Evolutionary conservation across 2,888 invertebrate species (phyloP).

Genomic region (Acanthococcus lagerstroemiae): DNA sequence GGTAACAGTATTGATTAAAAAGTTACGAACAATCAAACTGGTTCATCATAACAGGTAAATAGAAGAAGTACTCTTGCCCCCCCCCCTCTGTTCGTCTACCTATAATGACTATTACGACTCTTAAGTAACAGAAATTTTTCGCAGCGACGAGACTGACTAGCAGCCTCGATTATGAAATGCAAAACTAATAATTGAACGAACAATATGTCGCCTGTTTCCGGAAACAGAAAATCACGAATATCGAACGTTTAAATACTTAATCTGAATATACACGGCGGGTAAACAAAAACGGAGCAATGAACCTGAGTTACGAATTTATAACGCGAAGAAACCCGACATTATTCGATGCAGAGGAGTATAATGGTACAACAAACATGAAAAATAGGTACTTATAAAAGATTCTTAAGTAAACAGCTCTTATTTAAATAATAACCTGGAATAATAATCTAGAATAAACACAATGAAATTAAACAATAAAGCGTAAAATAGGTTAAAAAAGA

Average conservation of each 20-base stretch:
- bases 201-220: not conserved
- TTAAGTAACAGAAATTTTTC: too few species aligned
- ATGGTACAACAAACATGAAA: not conserved
- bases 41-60: too few species aligned
- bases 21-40: too few species aligned
- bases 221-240: not conserved
- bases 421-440: conserved; percentile 27
- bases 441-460: conserved; percentile 24
- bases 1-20: too few species aligned
- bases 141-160: too few species aligned
- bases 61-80: too few species aligned
- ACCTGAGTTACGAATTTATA: not conserved
- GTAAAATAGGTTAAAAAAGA: conserved; percentile 26
- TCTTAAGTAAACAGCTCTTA: conserved; percentile 15
- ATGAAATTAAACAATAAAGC: conserved; percentile 21
- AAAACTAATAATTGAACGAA: too few species aligned
- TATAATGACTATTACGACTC: too few species aligned
- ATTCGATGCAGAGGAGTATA: conserved; percentile 1
- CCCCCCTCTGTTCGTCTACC: too few species aligned
- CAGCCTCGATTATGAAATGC: too few species aligned
- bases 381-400: conserved; percentile 16
- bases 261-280: not conserved
- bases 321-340: not conserved
- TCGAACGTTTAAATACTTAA: conserved; percentile 4
- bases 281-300: conserved; percentile 1